Conservation (phyloP, 1,140 invertebrate genomes). For the Rhopalosiphum maidis region DNA sequence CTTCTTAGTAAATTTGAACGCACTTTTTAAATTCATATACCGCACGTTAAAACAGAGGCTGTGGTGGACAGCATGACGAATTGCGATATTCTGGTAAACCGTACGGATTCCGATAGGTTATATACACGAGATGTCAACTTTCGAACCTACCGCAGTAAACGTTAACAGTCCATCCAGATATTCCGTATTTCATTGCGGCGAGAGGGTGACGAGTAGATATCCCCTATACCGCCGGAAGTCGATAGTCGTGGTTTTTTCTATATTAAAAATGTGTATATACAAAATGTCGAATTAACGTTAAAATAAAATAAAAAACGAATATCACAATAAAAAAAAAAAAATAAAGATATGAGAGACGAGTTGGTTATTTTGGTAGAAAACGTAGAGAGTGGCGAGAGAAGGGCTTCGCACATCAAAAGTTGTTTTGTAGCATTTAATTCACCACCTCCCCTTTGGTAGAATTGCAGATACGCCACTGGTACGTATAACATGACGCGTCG, state of each 20-base stretch:
- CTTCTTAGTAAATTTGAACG: background rate
- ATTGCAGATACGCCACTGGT: background rate
- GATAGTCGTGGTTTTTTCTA: background rate
- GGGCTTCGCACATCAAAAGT: background rate
- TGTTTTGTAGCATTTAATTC: background rate
- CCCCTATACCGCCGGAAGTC: background rate
- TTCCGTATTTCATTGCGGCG: background rate
- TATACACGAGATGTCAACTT: background rate
- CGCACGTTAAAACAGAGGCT: background rate
- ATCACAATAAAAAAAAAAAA: background rate
- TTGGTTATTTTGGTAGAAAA: background rate
- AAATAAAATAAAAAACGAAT: background rate
- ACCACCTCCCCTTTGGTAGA: background rate
- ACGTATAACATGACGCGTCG: background rate
- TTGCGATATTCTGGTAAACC: background rate
- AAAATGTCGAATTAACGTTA: background rate
- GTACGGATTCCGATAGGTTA: background rate
- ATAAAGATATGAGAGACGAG: background rate
- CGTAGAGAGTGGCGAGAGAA: too few species aligned
- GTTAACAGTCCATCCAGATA: background rate
- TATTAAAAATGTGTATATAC: background rate
- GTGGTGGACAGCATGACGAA: background rate
- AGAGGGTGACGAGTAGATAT: background rate
- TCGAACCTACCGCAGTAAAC: background rate
- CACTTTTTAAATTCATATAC: background rate